These are phyloP conservation scores for Drosophila kanapiae DNA, from an alignment of 1,140 invertebrate species.

Conservation along the genomic window DNA sequence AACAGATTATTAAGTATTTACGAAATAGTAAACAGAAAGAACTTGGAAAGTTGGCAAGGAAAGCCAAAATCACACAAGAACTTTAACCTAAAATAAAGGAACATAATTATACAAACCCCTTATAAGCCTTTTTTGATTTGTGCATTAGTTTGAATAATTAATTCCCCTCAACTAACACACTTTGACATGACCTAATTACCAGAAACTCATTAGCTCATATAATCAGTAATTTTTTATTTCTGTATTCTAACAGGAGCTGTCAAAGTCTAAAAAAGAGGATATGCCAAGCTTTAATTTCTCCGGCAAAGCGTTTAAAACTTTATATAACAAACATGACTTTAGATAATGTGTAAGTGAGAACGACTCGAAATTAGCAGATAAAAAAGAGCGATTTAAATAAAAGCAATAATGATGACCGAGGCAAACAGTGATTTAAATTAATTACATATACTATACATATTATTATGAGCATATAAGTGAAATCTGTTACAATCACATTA, in stretches of 20 bases:
- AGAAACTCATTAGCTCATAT: not conserved
- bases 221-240: conserved; percentile 5
- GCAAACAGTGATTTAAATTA: conserved; percentile 65
- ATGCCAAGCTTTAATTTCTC: not conserved
- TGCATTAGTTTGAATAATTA: conserved; percentile 7
- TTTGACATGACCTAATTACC: conserved; percentile 7
- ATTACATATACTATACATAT: conserved; percentile 38
- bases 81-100: not conserved
- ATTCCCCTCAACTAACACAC: not conserved
- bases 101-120: too few species aligned
- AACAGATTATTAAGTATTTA: conserved; percentile 18
- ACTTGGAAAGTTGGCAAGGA: not conserved
- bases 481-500: conserved; percentile 47
- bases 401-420: conserved; percentile 13
- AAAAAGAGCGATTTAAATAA: conserved; percentile 32
- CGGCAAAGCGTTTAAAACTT: not conserved
- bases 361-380: not conserved
- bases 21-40: not conserved
- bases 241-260: conserved; percentile 24
- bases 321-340: not conserved
- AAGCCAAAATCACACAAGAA: not conserved
- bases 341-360: conserved; percentile 2
- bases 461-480: conserved; percentile 60
- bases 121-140: too few species aligned
- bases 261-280: conserved; percentile 15